phyloP scores from a whole-genome alignment of 37 sponge, comb jelly and placozoan genomes.

The Eunapius fragilis region DNA sequence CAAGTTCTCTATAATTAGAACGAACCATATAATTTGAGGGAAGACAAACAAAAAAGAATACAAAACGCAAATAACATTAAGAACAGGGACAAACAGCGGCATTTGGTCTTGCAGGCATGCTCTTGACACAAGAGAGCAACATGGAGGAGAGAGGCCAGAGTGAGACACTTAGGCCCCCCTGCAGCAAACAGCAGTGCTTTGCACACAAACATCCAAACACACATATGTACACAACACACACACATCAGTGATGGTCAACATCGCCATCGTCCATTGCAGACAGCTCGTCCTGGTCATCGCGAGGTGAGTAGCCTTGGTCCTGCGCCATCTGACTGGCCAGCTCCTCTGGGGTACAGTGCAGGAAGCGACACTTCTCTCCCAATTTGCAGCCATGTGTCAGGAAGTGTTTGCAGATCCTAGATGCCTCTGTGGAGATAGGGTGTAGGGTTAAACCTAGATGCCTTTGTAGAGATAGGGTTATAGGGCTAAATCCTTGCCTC shows the following conservation, averaged over 20 bases:
- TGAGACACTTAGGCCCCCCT: no score
- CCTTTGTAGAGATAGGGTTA: no score
- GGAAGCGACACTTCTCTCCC: slow-evolving; percentile 55
- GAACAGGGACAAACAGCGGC: no score
- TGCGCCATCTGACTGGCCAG: slow-evolving; percentile 30
- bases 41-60: no score
- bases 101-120: no score
- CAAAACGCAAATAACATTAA: no score
- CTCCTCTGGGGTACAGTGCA: slow-evolving; percentile 57
- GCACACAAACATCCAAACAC: neutral
- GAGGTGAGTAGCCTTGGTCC: neutral
- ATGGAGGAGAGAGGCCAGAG: no score
- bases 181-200: neutral
- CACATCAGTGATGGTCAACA: neutral
- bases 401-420: slow-evolving; percentile 68
- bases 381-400: slow-evolving; percentile 64
- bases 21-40: no score
- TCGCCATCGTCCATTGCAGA: neutral
- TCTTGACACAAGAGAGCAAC: no score
- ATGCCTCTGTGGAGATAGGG: neutral
- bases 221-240: neutral
- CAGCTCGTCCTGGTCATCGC: neutral
- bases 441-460: no score
- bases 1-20: no score
- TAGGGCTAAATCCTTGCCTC: no score